Base-by-base conservation (phyloP, 2,113 vertebrate species). In the Labrus mixtus region DNA sequence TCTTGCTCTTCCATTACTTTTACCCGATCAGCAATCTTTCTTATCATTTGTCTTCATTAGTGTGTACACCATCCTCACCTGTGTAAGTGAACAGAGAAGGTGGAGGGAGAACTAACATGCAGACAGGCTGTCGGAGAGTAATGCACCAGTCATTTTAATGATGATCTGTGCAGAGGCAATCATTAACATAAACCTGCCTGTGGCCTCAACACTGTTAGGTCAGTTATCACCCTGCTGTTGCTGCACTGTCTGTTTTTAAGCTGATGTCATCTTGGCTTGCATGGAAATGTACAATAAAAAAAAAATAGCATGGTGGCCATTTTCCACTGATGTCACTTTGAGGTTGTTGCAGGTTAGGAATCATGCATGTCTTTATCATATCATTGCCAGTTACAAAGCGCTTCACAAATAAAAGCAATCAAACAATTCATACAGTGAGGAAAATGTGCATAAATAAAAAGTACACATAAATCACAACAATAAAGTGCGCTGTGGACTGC, bases 41-140 rank as follows among this genome's bases (percentile, higher is more conserved):
- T 6, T 8, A 33, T 66, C 71, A 62, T 89, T 83, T 77, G 77
- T 89, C 85, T 87, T 87, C 63, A 84, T 91, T 88, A 84, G 64
- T 39, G 64, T 39, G 67, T 66, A 41, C 64, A 79, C 61, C 67
- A 59, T 81, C 74, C 63, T 73, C 69, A 64, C 67, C 68, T 48
- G 23, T 76, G 59, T 65, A 72, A 54, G 15, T 1, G 22, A n/a
- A 39, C 16, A 22, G 25, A 56, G 55, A 66, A 54, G 22, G 20
- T 45, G 51, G 58, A 41, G 73, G 65, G 12, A 54, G 2, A 73
- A 9, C 17, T 51, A n/a, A 23, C 56, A 37, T 63, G 61, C 59
- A 61, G 85, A 82, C 68, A 78, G 63, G 71, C 73, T 85, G 78
- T 79, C 79, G 23, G 68, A 0, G n/a, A 0, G 64, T 10, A 4